A percentile compares a stretch with the other conserved stretches of the same genome.
Evolutionary conservation across 2,113 vertebrate species (phyloP).

Genomic region (Rhinolophus sinicus): DNA sequence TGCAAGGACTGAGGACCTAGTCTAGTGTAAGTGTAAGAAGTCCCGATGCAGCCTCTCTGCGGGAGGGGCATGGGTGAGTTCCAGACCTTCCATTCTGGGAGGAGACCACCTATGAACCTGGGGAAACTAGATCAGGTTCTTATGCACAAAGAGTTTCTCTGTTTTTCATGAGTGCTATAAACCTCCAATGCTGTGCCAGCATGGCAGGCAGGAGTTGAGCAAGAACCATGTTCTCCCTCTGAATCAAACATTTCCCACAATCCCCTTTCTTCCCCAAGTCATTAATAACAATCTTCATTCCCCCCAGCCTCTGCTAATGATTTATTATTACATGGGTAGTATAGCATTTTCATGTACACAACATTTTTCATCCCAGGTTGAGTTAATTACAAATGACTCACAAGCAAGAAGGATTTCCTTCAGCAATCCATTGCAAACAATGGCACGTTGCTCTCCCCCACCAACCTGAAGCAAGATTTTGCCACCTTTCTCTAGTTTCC

Average conservation of each 20-base stretch:
- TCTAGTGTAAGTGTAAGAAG: fast-evolving
- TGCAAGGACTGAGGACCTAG: neutral
- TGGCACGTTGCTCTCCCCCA: neutral
- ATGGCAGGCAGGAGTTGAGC: neutral
- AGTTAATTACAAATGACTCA: constrained; percentile 64
- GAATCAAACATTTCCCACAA: neutral
- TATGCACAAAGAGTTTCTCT: fast-evolving
- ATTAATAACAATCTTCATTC: constrained; percentile 55
- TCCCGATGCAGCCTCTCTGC: neutral
- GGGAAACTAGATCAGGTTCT: neutral
- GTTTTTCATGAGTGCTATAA: neutral
- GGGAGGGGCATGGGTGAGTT: neutral
- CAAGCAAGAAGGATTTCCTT: constrained; percentile 18
- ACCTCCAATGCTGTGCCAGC: neutral
- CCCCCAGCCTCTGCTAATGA: constrained; percentile 54
- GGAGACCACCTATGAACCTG: fast-evolving
- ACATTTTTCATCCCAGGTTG: constrained; percentile 62
- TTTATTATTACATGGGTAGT: constrained; percentile 58
- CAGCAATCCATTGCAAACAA: neutral
- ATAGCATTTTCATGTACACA: constrained; percentile 32
- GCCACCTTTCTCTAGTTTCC: neutral
- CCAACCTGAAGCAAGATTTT: neutral
- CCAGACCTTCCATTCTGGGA: neutral
- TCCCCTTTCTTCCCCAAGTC: neutral
- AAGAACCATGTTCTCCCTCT: neutral